Evolutionary conservation across 2,888 invertebrate genomes (phyloP).

Genomic region (Melipona bicolor): DNA sequence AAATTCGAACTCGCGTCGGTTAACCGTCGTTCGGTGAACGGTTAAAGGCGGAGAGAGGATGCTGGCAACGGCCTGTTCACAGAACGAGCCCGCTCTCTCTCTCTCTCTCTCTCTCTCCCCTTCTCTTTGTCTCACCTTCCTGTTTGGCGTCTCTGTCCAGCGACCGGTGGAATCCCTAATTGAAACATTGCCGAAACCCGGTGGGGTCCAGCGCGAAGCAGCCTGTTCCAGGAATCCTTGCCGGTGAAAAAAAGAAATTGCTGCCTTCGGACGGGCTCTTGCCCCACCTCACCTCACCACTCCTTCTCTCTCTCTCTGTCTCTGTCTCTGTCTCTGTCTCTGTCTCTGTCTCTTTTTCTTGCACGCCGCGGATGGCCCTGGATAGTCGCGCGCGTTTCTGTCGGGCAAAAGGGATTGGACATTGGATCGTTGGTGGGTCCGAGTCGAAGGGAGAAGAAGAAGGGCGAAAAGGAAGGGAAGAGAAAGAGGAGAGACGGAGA

Average conservation of each 20-base stretch:
- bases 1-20: constrained; percentile 57
- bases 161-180: constrained; percentile 66
- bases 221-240: constrained; percentile 72
- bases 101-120: not conserved
- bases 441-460: constrained; percentile 63
- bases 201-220: constrained; percentile 73
- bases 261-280: constrained; percentile 50
- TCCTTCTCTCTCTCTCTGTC: constrained; percentile 8
- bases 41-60: constrained; percentile 53
- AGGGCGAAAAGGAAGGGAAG: constrained; percentile 51
- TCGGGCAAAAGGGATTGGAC: constrained; percentile 62
- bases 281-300: not conserved
- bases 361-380: constrained; percentile 1
- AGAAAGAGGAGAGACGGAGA: constrained; percentile 64
- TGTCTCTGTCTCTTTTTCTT: constrained; percentile 6
- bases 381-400: constrained; percentile 43
- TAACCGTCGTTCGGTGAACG: constrained; percentile 58
- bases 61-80: constrained; percentile 61
- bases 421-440: constrained; percentile 61
- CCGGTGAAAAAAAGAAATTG: constrained; percentile 63
- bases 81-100: constrained; percentile 48
- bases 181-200: constrained; percentile 73
- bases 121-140: not conserved
- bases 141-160: constrained; percentile 8
- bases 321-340: constrained; percentile 7